These are phyloP conservation scores for Mesorhabditis belari DNA, from an alignment of 2,888 invertebrate species.

Conservation along the genomic window DNA sequence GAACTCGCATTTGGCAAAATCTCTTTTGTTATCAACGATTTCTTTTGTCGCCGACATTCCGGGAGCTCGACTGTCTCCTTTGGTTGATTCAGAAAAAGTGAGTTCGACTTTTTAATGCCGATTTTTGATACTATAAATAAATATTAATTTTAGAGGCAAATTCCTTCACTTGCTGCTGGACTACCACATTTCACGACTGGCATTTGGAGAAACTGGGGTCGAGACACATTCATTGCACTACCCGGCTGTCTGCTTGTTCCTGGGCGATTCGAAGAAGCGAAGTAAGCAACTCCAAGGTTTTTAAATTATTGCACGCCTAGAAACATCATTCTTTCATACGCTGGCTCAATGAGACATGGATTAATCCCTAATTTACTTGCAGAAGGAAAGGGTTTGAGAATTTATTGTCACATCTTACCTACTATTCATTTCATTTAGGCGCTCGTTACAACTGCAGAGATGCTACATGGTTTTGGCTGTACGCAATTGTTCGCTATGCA, in stretches of 20 bases:
- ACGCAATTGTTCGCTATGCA: slow-evolving; percentile 77
- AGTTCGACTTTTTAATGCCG: too few relatives aligned
- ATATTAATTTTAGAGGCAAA: not conserved
- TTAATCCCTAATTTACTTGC: slow-evolving; percentile 92
- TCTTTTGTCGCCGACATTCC: slow-evolving; percentile 74
- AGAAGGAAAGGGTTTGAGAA: slow-evolving; percentile 68
- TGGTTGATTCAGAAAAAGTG: slow-evolving; percentile 7
- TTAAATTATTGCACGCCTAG: slow-evolving; percentile 38
- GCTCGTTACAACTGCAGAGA: slow-evolving; percentile 67
- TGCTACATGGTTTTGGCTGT: slow-evolving; percentile 98
- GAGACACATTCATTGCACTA: slow-evolving; percentile 92
- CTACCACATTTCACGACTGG: slow-evolving; percentile 81
- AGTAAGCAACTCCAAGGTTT: slow-evolving; percentile 55
- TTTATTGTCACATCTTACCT: too few relatives aligned
- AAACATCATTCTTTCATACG: slow-evolving; percentile 81
- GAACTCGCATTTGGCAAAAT: slow-evolving; percentile 16
- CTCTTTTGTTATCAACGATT: slow-evolving; percentile 70
- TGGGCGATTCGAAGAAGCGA: slow-evolving; percentile 77
- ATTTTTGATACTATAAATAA: not conserved
- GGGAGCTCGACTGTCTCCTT: slow-evolving; percentile 71
- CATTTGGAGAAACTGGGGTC: slow-evolving; percentile 96
- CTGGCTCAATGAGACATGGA: slow-evolving; percentile 85
- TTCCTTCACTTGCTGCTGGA: slow-evolving; percentile 14
- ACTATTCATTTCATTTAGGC: slow-evolving; percentile 57
- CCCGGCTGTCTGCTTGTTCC: slow-evolving; percentile 81